phyloP scores from a whole-genome alignment of 1,140 invertebrate species.

The Drosophila orena region DNA sequence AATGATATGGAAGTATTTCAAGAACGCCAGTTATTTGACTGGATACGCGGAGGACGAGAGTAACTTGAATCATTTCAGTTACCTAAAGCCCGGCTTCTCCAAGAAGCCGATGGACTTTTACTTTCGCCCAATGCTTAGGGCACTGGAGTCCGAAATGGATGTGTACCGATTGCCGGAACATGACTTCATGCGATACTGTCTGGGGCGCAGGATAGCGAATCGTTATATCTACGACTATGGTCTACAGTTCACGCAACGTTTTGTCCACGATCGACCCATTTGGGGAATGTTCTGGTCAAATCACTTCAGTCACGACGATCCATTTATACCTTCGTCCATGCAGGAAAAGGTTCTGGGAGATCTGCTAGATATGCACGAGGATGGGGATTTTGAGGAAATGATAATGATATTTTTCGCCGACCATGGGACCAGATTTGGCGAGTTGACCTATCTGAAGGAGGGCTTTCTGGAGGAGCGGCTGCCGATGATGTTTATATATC shows the following conservation, averaged over 20 bases:
- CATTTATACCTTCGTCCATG: constrained; percentile 89
- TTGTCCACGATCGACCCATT: constrained; percentile 84
- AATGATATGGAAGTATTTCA: constrained; percentile 92
- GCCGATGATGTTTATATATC: constrained; percentile 92
- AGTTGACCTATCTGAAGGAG: constrained; percentile 87
- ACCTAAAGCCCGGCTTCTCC: constrained; percentile 91
- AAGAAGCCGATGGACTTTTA: constrained; percentile 93
- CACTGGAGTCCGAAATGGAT: constrained; percentile 84
- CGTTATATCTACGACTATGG: constrained; percentile 87
- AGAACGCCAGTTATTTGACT: constrained; percentile 90
- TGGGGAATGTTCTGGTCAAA: constrained; percentile 93
- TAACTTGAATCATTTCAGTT: constrained; percentile 91
- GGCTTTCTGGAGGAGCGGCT: constrained; percentile 95
- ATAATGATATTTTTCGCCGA: constrained; percentile 94
- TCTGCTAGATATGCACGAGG: constrained; percentile 87
- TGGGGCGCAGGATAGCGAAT: constrained; percentile 86
- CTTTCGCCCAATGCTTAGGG: constrained; percentile 89
- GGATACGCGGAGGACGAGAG: constrained; percentile 92
- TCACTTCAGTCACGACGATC: constrained; percentile 90
- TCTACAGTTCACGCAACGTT: constrained; percentile 86
- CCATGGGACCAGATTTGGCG: constrained; percentile 95
- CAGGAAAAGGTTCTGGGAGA: constrained; percentile 87
- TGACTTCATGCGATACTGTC: constrained; percentile 80
- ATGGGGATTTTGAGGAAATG: constrained; percentile 87
- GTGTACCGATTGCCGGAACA: constrained; percentile 13